Evolutionary conservation across 1,140 invertebrate genomes (phyloP).

Genomic region (Trichonephila clavipes): DNA sequence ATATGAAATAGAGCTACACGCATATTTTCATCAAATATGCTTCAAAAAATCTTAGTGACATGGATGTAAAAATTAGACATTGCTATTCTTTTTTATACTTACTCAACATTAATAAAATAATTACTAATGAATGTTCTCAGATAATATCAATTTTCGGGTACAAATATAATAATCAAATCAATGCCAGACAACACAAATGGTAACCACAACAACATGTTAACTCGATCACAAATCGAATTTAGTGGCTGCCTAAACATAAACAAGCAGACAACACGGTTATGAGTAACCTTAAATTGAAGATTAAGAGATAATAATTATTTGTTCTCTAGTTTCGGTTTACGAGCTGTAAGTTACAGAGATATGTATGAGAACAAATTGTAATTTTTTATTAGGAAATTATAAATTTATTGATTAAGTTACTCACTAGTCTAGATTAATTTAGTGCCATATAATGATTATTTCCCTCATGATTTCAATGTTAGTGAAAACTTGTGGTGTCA

Average conservation of each 20-base stretch:
- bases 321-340: too few relatives aligned
- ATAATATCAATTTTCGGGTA: background rate
- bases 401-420: too few relatives aligned
- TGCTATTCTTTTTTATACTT: background rate
- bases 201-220: background rate
- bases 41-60: background rate
- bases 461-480: too few relatives aligned
- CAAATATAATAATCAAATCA: background rate
- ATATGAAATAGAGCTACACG: too few relatives aligned
- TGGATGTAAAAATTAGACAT: background rate
- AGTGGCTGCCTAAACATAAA: background rate
- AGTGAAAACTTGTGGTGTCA: too few relatives aligned
- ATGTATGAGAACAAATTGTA: too few relatives aligned
- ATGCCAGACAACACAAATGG: background rate
- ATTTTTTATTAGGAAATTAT: too few relatives aligned
- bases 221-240: background rate
- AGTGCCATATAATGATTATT: too few relatives aligned
- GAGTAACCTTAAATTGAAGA: background rate
- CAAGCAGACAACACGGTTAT: background rate
- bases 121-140: background rate
- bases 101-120: background rate
- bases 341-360: too few relatives aligned
- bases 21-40: too few relatives aligned
- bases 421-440: too few relatives aligned
- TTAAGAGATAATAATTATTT: too few relatives aligned